Evolutionary conservation across 2,888 invertebrate species (phyloP).

Genomic region (Amiota communis): DNA sequence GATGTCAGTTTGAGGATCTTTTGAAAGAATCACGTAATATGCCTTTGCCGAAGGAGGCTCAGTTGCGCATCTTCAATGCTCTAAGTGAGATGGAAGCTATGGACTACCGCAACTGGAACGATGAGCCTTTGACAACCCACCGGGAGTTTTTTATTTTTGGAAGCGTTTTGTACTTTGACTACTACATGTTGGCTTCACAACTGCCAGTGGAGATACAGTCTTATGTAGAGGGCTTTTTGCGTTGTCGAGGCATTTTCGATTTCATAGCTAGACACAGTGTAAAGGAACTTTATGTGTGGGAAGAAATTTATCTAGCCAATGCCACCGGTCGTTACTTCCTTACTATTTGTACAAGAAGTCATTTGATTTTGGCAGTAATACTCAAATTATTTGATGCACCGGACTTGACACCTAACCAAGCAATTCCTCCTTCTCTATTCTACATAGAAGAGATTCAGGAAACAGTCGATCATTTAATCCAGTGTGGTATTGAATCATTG

Average conservation of each 20-base stretch:
- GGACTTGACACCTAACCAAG: slow-evolving; percentile 51
- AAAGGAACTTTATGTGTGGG: slow-evolving; percentile 84
- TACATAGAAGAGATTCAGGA: slow-evolving; percentile 93
- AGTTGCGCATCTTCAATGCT: slow-evolving; percentile 88
- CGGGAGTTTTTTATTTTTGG: slow-evolving; percentile 75
- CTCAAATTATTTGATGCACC: slow-evolving; percentile 74
- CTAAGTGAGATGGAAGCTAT: slow-evolving; percentile 91
- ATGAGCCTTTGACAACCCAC: slow-evolving; percentile 75
- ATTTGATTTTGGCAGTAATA: slow-evolving; percentile 81
- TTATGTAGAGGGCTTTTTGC: slow-evolving; percentile 84
- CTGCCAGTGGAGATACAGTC: slow-evolving; percentile 82
- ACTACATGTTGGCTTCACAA: slow-evolving; percentile 82
- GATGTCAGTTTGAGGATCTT: slow-evolving; percentile 77
- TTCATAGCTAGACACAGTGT: slow-evolving; percentile 80
- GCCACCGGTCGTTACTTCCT: slow-evolving; percentile 78
- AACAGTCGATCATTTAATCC: slow-evolving; percentile 84
- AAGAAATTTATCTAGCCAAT: slow-evolving; percentile 76
- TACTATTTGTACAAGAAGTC: slow-evolving; percentile 82
- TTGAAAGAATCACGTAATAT: slow-evolving; percentile 80
- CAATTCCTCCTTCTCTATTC: slow-evolving; percentile 74
- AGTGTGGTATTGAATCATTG: slow-evolving; percentile 83
- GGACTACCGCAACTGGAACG: slow-evolving; percentile 92
- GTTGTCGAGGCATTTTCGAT: slow-evolving; percentile 83
- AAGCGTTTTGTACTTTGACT: slow-evolving; percentile 74
- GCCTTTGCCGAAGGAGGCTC: slow-evolving; percentile 83